These are phyloP conservation scores for Myiagra hebetior DNA, from an alignment of 2,113 vertebrate genomes.

Conservation along the genomic window DNA sequence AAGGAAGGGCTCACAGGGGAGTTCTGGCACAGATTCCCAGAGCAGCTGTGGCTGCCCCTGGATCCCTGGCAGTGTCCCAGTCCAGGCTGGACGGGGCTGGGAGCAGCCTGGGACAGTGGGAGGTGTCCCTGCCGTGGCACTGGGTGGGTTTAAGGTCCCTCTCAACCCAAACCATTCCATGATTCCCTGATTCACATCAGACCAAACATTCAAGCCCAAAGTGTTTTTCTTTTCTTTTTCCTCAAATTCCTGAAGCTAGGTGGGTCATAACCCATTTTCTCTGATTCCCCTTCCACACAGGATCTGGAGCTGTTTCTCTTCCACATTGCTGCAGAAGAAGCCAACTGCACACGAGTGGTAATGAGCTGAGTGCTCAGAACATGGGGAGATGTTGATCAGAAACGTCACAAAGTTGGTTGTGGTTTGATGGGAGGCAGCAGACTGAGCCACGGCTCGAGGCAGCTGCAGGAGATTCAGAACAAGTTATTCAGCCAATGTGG, in stretches of 20 bases:
- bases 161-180: rapidly evolving
- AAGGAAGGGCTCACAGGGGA: neutral
- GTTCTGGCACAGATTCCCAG: neutral
- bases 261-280: neutral
- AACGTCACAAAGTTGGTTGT: rapidly evolving
- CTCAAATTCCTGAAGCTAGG: neutral
- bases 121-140: neutral
- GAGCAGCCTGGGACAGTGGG: neutral
- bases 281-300: neutral
- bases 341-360: neutral
- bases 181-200: neutral
- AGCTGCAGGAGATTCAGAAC: neutral
- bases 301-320: neutral
- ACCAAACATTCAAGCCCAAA: neutral
- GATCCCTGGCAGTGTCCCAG: neutral
- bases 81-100: neutral
- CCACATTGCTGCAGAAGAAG: neutral
- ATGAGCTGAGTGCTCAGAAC: neutral
- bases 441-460: neutral
- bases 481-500: neutral
- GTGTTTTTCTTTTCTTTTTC: neutral
- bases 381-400: neutral
- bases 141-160: neutral
- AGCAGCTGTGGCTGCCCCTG: neutral
- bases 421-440: neutral